Conservation (phyloP, 1,140 invertebrate genomes). For the Galendromus occidentalis region DNA sequence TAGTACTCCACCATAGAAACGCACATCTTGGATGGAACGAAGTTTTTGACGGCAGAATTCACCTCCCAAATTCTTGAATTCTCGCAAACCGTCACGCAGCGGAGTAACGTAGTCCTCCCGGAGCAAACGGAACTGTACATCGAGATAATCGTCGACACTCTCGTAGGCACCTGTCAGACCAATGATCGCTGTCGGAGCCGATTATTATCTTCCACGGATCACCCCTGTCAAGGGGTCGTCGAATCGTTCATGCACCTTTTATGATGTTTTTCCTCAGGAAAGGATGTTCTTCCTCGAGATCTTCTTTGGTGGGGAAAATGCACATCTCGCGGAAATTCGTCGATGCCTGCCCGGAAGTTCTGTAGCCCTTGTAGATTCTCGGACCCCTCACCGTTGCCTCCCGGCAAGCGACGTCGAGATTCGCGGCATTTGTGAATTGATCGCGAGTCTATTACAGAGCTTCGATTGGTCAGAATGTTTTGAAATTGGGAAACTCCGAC, state of each 20-base stretch:
- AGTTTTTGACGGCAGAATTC: not conserved
- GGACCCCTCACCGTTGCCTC: not conserved
- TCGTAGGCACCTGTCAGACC: conserved; percentile 24
- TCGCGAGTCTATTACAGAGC: not conserved
- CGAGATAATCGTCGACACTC: conserved; percentile 39
- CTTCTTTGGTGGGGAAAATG: conserved; percentile 14
- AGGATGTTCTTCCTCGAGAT: conserved; percentile 16
- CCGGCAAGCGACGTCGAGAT: not conserved
- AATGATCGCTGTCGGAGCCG: conserved; percentile 8
- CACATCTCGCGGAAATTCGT: conserved; percentile 16
- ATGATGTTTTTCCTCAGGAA: conserved; percentile 39
- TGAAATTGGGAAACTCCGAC: not conserved
- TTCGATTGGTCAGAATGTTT: not conserved
- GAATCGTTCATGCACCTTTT: conserved; percentile 27
- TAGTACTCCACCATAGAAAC: not conserved
- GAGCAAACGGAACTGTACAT: conserved; percentile 50
- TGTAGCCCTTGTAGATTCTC: not conserved
- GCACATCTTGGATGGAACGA: not conserved
- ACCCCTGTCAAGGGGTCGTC: not conserved
- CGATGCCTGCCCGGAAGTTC: conserved; percentile 5
- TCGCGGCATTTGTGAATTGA: not conserved
- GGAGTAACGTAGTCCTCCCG: conserved; percentile 41
- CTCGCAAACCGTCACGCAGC: conserved; percentile 23
- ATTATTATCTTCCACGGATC: conserved; percentile 13
- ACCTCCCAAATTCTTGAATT: not conserved